Evolutionary conservation across 2,888 invertebrate species (phyloP).

Genomic region (Dryobota labecula): DNA sequence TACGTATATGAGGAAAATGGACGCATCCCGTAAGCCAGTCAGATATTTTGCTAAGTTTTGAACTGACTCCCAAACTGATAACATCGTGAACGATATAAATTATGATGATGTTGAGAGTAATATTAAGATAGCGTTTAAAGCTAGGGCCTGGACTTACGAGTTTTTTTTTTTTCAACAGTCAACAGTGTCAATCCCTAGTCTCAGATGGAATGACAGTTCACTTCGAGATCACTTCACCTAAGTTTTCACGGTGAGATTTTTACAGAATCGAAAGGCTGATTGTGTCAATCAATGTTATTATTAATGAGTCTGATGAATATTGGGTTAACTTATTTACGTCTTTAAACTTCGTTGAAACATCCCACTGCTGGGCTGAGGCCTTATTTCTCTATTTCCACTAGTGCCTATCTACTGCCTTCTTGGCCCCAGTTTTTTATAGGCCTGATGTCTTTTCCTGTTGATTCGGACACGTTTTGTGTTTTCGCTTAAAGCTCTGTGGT

Average conservation of each 20-base stretch:
- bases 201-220: too few species aligned
- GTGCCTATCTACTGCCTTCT: background rate
- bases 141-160: background rate
- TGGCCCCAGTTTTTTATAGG: background rate
- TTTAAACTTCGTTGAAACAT: background rate
- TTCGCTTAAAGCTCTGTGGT: background rate
- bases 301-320: background rate
- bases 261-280: too few species aligned
- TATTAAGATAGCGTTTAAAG: background rate
- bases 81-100: slow-evolving; percentile 24
- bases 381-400: background rate
- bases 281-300: background rate
- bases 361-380: background rate
- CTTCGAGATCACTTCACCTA: too few species aligned
- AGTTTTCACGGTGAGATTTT: too few species aligned
- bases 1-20: slow-evolving; percentile 47
- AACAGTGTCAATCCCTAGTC: too few species aligned
- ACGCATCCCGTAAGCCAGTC: slow-evolving; percentile 24
- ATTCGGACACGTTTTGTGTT: too few species aligned
- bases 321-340: background rate
- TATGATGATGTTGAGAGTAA: slow-evolving; percentile 26
- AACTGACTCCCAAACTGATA: slow-evolving; percentile 26
- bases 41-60: slow-evolving; percentile 31
- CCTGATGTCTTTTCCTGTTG: background rate
- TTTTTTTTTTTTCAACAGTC: too few species aligned